phyloP scores from a whole-genome alignment of 2,113 vertebrate genomes.

The Rhegmatorhina hoffmannsi region DNA sequence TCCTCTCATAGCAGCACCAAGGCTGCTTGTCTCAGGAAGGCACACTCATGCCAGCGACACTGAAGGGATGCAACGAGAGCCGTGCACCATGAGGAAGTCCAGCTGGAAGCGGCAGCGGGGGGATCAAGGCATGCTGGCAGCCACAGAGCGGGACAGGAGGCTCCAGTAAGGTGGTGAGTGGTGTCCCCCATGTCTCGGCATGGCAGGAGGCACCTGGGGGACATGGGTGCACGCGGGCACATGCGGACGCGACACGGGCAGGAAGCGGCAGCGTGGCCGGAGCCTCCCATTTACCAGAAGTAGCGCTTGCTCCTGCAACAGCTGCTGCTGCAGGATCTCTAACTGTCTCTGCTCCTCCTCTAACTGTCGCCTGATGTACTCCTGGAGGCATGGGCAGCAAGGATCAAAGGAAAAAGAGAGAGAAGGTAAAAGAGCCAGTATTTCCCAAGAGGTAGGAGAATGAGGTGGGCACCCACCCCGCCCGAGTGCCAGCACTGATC shows the following conservation, averaged over 20 bases:
- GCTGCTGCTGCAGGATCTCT: slow-evolving; percentile 99
- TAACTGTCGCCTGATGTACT: slow-evolving; percentile 99
- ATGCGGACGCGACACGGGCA: not conserved
- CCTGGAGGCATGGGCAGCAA: slow-evolving; percentile 81
- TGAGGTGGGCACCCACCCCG: not conserved
- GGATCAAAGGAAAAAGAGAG: slow-evolving; percentile 67
- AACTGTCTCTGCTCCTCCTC: slow-evolving; percentile 99
- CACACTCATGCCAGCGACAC: not conserved
- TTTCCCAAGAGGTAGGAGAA: slow-evolving; percentile 55
- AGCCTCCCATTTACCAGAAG: slow-evolving; percentile 92
- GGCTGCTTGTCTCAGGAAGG: not conserved
- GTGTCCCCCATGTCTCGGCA: not conserved
- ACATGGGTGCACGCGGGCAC: not conserved
- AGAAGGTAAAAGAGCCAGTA: slow-evolving; percentile 70
- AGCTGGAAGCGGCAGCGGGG: not conserved
- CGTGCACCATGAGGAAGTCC: not conserved
- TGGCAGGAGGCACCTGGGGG: not conserved
- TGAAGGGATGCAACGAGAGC: not conserved
- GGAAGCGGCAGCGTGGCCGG: slow-evolving; percentile 18
- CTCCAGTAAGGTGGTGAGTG: rapidly evolving
- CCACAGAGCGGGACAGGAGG: not conserved
- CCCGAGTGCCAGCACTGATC: not conserved
- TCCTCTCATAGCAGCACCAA: not conserved
- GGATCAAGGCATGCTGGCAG: not conserved
- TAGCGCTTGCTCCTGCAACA: slow-evolving; percentile 98